These are phyloP conservation scores for Autographa pulchrina DNA, from an alignment of 2,888 invertebrate genomes.

Conservation along the genomic window DNA sequence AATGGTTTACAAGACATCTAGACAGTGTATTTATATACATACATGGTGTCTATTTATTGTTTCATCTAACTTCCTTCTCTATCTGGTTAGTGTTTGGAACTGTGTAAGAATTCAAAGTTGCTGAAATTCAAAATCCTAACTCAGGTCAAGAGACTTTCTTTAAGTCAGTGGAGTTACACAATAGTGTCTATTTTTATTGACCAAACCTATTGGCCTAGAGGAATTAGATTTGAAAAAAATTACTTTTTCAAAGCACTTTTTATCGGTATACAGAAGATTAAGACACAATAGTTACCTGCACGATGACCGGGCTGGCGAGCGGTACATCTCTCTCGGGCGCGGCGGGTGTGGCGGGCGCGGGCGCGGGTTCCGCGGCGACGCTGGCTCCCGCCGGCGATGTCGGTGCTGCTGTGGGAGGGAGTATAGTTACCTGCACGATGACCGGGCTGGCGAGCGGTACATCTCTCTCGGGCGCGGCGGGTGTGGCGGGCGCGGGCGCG, in stretches of 20 bases:
- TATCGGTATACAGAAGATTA: too few relatives aligned
- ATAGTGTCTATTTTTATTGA: too few relatives aligned
- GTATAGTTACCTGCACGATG: constrained; percentile 17
- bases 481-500: constrained; percentile 1
- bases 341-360: constrained; percentile 5
- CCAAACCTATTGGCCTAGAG: too few relatives aligned
- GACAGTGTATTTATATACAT: not conserved
- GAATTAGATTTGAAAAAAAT: too few relatives aligned
- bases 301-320: constrained; percentile 19
- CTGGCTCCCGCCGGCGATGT: constrained; percentile 30
- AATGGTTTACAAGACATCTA: not conserved
- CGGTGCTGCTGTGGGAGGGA: constrained; percentile 45
- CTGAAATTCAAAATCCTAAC: too few relatives aligned
- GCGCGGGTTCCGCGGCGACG: not conserved
- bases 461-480: constrained; percentile 14
- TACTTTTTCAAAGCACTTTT: too few relatives aligned
- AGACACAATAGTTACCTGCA: constrained; percentile 13
- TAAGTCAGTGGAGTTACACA: too few relatives aligned
- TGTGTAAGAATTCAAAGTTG: too few relatives aligned
- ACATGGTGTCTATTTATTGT: too few relatives aligned
- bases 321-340: constrained; percentile 22
- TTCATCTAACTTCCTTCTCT: too few relatives aligned
- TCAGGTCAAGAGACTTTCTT: too few relatives aligned
- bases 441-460: constrained; percentile 27
- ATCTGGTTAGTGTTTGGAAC: too few relatives aligned